Percentiles rank a stretch among this genome's conserved stretches.
Conservation (phyloP, 92 coral and sea anemone species). For the Phenganax subtilis region DNA sequence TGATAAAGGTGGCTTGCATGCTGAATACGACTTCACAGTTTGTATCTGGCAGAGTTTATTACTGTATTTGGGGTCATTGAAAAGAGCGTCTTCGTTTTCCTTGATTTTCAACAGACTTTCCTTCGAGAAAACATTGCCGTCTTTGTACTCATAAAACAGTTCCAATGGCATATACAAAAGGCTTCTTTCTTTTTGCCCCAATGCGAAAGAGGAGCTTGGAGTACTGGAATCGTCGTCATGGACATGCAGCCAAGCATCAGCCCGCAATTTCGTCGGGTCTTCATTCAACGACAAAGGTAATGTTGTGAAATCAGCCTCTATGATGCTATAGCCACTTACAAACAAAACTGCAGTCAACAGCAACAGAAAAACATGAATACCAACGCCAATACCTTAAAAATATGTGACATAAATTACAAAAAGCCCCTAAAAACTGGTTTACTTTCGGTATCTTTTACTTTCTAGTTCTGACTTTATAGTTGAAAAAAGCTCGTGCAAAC, state of each 20-base stretch:
- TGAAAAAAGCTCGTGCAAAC: too few relatives aligned
- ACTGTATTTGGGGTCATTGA: slow-evolving; percentile 50
- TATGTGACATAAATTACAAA: background rate
- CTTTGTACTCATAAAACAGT: slow-evolving; percentile 51
- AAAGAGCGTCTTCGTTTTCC: slow-evolving; percentile 49
- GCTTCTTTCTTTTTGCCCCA: slow-evolving; percentile 38
- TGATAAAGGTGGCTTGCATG: slow-evolving; percentile 57
- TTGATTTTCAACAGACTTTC: slow-evolving; percentile 50
- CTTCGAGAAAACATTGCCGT: slow-evolving; percentile 53
- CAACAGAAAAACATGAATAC: slow-evolving; percentile 51
- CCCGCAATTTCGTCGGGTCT: slow-evolving; percentile 53
- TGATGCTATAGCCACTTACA: slow-evolving; percentile 51
- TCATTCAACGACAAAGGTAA: slow-evolving; percentile 57
- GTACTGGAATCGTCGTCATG: background rate
- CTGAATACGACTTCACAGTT: background rate
- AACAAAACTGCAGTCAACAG: slow-evolving; percentile 47
- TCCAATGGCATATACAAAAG: slow-evolving; percentile 39
- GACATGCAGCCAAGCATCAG: slow-evolving; percentile 63
- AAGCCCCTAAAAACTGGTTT: background rate
- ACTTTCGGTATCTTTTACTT: too few relatives aligned
- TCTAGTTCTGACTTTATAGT: too few relatives aligned
- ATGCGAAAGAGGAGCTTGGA: slow-evolving; percentile 13
- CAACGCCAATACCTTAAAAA: slow-evolving; percentile 49
- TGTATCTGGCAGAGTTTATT: slow-evolving; percentile 51
- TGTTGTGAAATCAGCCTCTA: slow-evolving; percentile 51